Conservation (phyloP, 2,888 invertebrate species). For the Zaprionus bogoriensis region DNA sequence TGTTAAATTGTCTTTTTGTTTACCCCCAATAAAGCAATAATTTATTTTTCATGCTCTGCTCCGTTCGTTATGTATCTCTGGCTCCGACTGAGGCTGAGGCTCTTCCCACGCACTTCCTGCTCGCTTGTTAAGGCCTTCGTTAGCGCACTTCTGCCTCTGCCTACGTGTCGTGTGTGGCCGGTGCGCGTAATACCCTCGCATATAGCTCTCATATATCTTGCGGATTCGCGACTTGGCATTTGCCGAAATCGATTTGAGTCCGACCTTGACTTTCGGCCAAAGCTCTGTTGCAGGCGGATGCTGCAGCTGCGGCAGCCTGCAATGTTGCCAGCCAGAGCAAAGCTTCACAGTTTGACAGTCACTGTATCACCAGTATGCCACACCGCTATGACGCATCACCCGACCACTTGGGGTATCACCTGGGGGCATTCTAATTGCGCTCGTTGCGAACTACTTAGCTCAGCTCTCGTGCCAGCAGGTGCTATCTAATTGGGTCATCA, state of each 20-base stretch:
- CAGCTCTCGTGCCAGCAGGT: constrained; percentile 37
- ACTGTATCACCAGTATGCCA: no score
- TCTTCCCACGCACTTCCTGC: background rate
- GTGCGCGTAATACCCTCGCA: constrained; percentile 30
- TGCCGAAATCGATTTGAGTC: constrained; percentile 50
- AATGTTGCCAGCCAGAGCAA: constrained; percentile 43
- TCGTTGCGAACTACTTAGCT: constrained; percentile 33
- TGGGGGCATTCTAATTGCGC: constrained; percentile 51
- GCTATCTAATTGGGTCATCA: constrained; percentile 58
- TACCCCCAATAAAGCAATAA: constrained; percentile 77
- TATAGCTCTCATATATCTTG: constrained; percentile 20
- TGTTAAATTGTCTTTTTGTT: constrained; percentile 79
- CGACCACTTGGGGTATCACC: constrained; percentile 5
- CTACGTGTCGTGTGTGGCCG: constrained; percentile 26
- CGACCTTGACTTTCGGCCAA: constrained; percentile 5
- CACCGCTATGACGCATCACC: no score
- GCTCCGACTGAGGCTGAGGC: background rate
- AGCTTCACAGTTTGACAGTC: constrained; percentile 27
- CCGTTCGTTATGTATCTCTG: constrained; percentile 49
- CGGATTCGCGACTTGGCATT: background rate
- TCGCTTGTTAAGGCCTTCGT: constrained; percentile 20
- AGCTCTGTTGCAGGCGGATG: constrained; percentile 13
- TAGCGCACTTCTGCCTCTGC: constrained; percentile 40
- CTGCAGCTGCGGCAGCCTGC: constrained; percentile 25
- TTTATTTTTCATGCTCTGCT: constrained; percentile 75